Percentiles rank a stretch among this genome's conserved stretches.
Conservation (phyloP, 2,888 invertebrate genomes). For the Leptura quadrifasciata region DNA sequence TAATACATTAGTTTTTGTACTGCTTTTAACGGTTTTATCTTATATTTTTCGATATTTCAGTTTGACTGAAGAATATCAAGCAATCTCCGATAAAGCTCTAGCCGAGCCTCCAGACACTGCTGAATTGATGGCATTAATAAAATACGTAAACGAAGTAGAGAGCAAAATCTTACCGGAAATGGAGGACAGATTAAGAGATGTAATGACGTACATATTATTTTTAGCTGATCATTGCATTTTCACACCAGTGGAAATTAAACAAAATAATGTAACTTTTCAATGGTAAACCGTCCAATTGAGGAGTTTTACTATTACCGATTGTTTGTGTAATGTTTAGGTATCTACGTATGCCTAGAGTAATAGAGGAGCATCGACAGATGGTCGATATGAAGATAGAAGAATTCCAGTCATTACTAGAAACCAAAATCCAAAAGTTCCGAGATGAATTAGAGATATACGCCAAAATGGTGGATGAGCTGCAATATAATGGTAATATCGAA, state of each 20-base stretch:
- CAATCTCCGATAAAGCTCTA: conserved; percentile 85
- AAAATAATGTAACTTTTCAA: conserved; percentile 90
- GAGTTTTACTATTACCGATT: not conserved
- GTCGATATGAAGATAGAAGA: conserved; percentile 89
- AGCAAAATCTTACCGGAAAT: conserved; percentile 81
- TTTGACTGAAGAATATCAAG: conserved; percentile 89
- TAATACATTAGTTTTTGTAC: too few relatives aligned
- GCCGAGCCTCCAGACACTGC: conserved; percentile 89
- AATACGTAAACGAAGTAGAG: conserved; percentile 86
- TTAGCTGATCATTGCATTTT: conserved; percentile 88
- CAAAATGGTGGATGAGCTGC: conserved; percentile 88
- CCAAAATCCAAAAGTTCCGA: conserved; percentile 86
- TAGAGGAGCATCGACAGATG: conserved; percentile 88
- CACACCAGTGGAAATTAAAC: conserved; percentile 90
- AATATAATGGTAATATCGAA: conserved; percentile 90
- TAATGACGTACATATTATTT: conserved; percentile 86
- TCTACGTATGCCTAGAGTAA: conserved; percentile 85
- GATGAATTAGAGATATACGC: conserved; percentile 88
- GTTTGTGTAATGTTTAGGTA: conserved; percentile 76
- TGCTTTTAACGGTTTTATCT: not conserved
- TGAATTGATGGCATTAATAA: conserved; percentile 88
- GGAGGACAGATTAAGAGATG: conserved; percentile 83
- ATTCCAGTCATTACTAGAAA: conserved; percentile 88
- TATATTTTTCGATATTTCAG: conserved; percentile 73
- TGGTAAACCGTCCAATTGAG: conserved; percentile 76